Conservation (phyloP, 2,797 vertebrate genomes). For the Hippoglossus hippoglossus region DNA sequence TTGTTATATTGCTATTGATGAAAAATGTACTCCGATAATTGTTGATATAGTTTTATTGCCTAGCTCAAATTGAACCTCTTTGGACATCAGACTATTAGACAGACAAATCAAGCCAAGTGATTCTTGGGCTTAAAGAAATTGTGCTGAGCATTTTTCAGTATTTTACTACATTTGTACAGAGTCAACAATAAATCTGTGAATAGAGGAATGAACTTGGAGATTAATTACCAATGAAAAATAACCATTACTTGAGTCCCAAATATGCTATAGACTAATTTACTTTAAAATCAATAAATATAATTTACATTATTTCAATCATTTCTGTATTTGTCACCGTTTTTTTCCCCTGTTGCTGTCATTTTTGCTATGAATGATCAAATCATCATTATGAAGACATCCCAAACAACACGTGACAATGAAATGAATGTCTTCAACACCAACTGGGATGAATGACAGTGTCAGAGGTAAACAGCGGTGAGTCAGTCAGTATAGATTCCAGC, state of each 20-base stretch:
- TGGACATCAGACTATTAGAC: neutral
- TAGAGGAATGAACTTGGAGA: neutral
- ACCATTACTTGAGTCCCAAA: neutral
- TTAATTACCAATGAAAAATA: neutral
- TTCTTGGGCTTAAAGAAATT: neutral
- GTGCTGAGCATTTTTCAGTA: neutral
- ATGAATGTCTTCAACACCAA: too few species aligned
- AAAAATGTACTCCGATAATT: too few species aligned
- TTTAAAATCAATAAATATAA: neutral
- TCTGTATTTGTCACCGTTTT: too few species aligned
- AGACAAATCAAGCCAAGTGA: slow-evolving; percentile 1
- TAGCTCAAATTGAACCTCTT: neutral
- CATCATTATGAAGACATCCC: neutral
- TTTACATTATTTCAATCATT: neutral
- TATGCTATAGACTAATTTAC: neutral
- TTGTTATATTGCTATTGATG: too few species aligned
- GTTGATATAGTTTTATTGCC: too few species aligned
- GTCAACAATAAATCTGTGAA: neutral
- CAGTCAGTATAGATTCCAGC: neutral
- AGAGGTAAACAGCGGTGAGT: neutral
- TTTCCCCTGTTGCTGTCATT: too few species aligned
- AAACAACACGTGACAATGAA: neutral
- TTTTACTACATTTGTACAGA: neutral
- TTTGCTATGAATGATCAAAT: too few species aligned
- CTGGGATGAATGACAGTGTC: too few species aligned